Base-by-base conservation (phyloP, 2,888 invertebrate species). In the Teleiodes luculella region DNA sequence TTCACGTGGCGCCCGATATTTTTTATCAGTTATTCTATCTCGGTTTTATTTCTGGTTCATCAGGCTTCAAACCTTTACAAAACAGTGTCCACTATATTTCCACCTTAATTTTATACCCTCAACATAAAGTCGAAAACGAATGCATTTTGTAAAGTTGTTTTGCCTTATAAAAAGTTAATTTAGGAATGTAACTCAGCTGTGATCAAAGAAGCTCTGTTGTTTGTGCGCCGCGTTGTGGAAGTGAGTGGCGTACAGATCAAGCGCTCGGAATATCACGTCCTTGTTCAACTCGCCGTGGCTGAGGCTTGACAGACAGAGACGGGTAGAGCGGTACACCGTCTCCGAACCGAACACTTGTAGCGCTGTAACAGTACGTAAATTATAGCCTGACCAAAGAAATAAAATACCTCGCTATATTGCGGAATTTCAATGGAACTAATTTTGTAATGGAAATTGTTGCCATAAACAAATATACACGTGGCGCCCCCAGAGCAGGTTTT, bases 201-300 rank as follows among this genome's bases (percentile, higher is more conserved):
- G 60, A 59, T 86, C 84, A 57, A 85, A 83, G 0, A 83, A 80
- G 0, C 76, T 73, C 58, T 78, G 74, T 45, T 76, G 58, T 0
- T 74, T 55, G 0, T 65, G 70, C 10, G 86, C 86, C 0, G 87
- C 72, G 46, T 66, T 74, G 54, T 77, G 76, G 63, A 83, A 85
- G 56, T 85, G 84, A 35, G 74, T 62, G 0, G 75, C 74, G 11
- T 80, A 47, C 0, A 81, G 47, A 59, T 90, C 89, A 35, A 88
- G 53, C 3, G 71, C 55, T 1, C 83, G 70, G 59, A 74, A 78
- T 0, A 70, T 59, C 6, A 87, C 61, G 63, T 88, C 86, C 7
- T 67, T 67, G 64, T 78, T 80, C 31, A 85, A n/a, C 1, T 62
- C 59, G 57, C 68, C 61, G 67, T 77, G 72, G 8, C 72, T 65